phyloP scores from a whole-genome alignment of 2,888 invertebrate genomes.

The Torymus tubicola region DNA sequence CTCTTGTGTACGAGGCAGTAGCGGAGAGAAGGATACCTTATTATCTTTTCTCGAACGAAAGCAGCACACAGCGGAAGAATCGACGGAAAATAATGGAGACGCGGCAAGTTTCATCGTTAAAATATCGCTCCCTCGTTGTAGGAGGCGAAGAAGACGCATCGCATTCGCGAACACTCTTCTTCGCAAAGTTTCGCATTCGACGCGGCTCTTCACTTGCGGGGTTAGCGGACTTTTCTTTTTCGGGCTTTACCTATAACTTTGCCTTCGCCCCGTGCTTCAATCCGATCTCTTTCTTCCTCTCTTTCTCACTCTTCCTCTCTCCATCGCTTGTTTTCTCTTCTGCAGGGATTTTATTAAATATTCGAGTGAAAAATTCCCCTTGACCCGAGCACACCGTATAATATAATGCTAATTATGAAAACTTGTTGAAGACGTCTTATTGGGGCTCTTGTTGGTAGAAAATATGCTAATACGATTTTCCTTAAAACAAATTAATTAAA shows the following conservation, averaged over 20 bases:
- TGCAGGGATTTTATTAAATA: conserved; percentile 43
- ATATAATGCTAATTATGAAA: neutral
- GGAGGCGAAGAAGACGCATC: neutral
- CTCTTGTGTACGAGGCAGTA: conserved; percentile 31
- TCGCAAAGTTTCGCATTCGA: neutral
- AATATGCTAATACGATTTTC: too few species aligned
- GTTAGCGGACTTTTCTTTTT: too few species aligned
- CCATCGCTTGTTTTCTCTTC: neutral
- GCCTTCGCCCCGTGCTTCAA: neutral
- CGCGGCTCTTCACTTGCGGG: conserved; percentile 2
- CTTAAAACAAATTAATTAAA: too few species aligned
- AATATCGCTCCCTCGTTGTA: conserved; percentile 47
- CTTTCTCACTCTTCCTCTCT: neutral
- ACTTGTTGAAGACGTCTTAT: neutral
- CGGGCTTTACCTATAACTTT: too few species aligned
- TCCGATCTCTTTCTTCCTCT: neutral
- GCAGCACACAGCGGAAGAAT: conserved; percentile 57
- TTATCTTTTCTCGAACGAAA: conserved; percentile 59
- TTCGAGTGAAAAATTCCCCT: conserved; percentile 37
- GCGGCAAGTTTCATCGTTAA: conserved; percentile 69
- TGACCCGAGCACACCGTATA: neutral
- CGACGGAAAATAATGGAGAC: conserved; percentile 68
- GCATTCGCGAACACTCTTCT: neutral
- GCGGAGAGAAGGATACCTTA: conserved; percentile 49
- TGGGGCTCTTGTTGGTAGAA: too few species aligned